Evolutionary conservation across 2,113 vertebrate genomes (phyloP), one percentile per base, ranked within the genome.

Genomic region (Planiliza haematocheilus): DNA sequence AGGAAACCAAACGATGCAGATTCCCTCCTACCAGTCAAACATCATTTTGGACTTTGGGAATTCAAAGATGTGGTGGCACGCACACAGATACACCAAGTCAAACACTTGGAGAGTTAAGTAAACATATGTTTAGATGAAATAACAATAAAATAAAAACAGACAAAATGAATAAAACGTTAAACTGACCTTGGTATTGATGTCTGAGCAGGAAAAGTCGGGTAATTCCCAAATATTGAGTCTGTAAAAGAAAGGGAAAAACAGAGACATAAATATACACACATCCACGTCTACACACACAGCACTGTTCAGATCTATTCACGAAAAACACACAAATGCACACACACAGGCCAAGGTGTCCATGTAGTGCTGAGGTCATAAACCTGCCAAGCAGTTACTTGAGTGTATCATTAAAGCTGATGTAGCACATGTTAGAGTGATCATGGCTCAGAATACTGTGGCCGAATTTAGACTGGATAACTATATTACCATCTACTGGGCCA

Each of bases 401-500:
- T 85, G 71, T 81, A 60, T 88, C 79, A 87, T 88, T 85, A 84
- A 59, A 24, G 69, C 69, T 75, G 65, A 81, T 72, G 74, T 45
- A 38, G 62, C 87, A 85, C 53, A 88, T 88, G 89, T 86, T 87
- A 56, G 55, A 90, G 78, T 70, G 63, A 86, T 91, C 80, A 77
- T n/a, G 45, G 76, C 67, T 81, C 82, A 79, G 45, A 53, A 72
- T 30, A 30, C 69, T 76, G 68, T 42, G 43, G 59, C 81, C 11
- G 52, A 66, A 71, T 85, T 79, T 79, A 80, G 63, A 62, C n/a
- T 30, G 49, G 38, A 78, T 76, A 42, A 79, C 63, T 58, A 8
- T 67, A 65, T 84, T 56, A 82, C 74, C 60, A 57, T 52, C 3
- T 2, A 79, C 36, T 56, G 63, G 24, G 45, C 63, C 70, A n/a